phyloP scores from a whole-genome alignment of 2,113 vertebrate species.

The Athene cunicularia region DNA sequence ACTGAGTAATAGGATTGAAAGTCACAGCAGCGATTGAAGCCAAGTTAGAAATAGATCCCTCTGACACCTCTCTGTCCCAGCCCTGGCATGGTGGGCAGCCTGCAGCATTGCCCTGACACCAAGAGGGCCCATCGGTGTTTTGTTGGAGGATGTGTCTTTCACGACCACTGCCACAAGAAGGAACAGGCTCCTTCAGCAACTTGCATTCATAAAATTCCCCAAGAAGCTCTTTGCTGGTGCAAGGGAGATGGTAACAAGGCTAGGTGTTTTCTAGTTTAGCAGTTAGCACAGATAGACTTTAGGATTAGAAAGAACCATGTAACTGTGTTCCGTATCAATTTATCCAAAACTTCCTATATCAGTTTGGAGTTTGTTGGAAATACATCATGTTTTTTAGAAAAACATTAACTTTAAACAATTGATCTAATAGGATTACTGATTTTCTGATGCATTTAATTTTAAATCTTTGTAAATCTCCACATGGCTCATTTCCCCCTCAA shows the following conservation, averaged over 20 bases:
- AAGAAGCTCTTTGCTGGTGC: not conserved
- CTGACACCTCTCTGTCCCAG: not conserved
- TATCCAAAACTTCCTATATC: not conserved
- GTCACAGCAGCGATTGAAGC: not conserved
- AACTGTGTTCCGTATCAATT: accelerated
- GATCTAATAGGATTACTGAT: not conserved
- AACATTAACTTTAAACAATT: not conserved
- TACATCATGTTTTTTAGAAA: not conserved
- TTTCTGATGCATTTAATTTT: conserved; percentile 30
- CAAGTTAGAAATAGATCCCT: not conserved
- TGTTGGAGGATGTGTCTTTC: not conserved
- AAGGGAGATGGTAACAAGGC: not conserved
- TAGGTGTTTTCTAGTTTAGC: not conserved
- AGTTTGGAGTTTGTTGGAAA: not conserved
- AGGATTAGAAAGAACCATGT: not conserved
- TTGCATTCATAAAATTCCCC: accelerated
- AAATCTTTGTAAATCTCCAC: not conserved
- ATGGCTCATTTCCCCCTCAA: not conserved
- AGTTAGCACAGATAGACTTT: not conserved
- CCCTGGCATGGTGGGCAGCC: not conserved
- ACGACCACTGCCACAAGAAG: accelerated
- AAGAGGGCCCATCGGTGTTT: not conserved
- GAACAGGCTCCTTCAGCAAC: not conserved
- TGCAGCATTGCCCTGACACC: not conserved
- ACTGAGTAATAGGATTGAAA: not conserved